These are phyloP conservation scores for Epinephelus malabaricus DNA, from an alignment of 2,797 vertebrate genomes.

Conservation along the genomic window DNA sequence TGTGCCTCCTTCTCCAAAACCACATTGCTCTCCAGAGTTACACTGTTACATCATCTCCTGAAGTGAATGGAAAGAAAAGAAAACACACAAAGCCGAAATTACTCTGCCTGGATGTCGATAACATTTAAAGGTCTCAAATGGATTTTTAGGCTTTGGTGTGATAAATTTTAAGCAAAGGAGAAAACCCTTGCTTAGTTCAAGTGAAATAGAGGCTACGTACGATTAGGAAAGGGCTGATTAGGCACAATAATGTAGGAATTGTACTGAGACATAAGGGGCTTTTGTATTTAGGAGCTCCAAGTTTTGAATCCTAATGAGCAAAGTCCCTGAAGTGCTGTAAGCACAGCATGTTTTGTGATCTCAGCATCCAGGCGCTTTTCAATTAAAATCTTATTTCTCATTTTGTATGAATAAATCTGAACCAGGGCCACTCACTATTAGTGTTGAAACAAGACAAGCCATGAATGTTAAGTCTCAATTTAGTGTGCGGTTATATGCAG, in stretches of 20 bases:
- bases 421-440: neutral
- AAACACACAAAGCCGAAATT: conserved; percentile 58
- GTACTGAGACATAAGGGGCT: conserved; percentile 35
- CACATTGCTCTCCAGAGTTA: conserved; percentile 62
- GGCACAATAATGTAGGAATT: conserved; percentile 54
- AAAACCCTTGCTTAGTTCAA: conserved; percentile 44
- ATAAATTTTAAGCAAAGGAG: conserved; percentile 50
- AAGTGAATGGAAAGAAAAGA: conserved; percentile 56
- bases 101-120: conserved; percentile 60
- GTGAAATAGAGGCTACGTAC: conserved; percentile 29
- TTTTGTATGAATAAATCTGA: conserved; percentile 14
- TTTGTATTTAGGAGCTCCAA: conserved; percentile 47
- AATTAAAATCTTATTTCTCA: conserved; percentile 6
- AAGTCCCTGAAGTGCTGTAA: conserved; percentile 24
- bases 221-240: conserved; percentile 60
- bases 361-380: conserved; percentile 5
- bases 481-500: neutral
- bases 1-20: conserved; percentile 50
- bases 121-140: conserved; percentile 58
- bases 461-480: conserved; percentile 6
- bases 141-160: conserved; percentile 55
- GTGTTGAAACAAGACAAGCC: neutral
- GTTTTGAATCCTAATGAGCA: conserved; percentile 50
- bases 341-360: conserved; percentile 18
- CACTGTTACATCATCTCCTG: conserved; percentile 65